These are phyloP conservation scores for Tonatia bakeri DNA, from an alignment of 2,113 vertebrate genomes.

Conservation along the genomic window DNA sequence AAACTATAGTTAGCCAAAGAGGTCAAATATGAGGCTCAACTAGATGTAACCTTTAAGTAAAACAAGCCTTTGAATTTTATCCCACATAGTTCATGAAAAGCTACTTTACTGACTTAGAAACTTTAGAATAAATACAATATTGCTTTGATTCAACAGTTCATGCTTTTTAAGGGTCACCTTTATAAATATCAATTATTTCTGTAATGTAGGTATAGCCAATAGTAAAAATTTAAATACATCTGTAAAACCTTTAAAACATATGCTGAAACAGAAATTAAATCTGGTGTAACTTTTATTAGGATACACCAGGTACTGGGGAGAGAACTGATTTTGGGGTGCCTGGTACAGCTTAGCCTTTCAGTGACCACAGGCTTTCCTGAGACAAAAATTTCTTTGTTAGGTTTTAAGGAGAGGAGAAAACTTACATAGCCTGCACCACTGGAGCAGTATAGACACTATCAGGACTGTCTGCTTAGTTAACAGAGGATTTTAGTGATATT, in stretches of 20 bases:
- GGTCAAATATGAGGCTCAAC: background rate
- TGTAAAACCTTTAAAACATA: background rate
- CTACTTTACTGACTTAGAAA: background rate
- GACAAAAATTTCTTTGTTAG: background rate
- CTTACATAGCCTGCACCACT: background rate
- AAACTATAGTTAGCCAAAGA: constrained; percentile 27
- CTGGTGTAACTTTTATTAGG: background rate
- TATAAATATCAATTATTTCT: constrained; percentile 15
- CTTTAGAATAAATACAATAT: constrained; percentile 47
- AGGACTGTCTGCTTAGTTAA: background rate
- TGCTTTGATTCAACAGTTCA: constrained; percentile 45
- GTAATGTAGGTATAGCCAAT: background rate
- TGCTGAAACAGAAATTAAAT: constrained; percentile 28
- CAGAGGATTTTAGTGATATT: background rate
- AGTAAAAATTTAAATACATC: constrained; percentile 12
- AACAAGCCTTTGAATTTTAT: constrained; percentile 3
- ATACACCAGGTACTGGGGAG: background rate
- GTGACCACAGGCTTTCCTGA: background rate
- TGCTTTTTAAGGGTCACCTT: background rate
- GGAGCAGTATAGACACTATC: background rate
- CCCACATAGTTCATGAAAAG: constrained; percentile 3
- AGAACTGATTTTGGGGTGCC: background rate
- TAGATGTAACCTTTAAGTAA: constrained; percentile 7
- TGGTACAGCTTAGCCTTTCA: background rate
- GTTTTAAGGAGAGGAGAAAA: background rate